Percentiles rank a stretch among this genome's conserved stretches.
phyloP scores from a whole-genome alignment of 2,888 invertebrate genomes.

The Timema cristinae region DNA sequence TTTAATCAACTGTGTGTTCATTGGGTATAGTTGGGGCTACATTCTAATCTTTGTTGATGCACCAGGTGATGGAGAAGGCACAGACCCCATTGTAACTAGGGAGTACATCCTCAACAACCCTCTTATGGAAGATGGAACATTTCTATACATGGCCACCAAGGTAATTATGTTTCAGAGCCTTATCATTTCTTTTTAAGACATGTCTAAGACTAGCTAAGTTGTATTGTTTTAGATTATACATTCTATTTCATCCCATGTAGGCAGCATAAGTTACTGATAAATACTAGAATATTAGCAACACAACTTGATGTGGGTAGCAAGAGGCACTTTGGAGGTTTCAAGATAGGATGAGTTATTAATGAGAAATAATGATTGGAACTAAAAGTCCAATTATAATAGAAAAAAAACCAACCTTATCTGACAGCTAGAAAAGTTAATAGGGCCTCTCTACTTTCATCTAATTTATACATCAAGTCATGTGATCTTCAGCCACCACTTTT shows the following conservation, averaged over 20 bases:
- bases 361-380: too few species aligned
- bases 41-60: conserved; percentile 18
- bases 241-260: not conserved
- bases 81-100: conserved; percentile 43
- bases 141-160: conserved; percentile 54
- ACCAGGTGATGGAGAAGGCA: conserved; percentile 44
- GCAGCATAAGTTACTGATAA: not conserved
- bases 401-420: too few species aligned
- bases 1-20: not conserved
- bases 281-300: too few species aligned
- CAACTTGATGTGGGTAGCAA: not conserved
- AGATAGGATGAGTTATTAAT: too few species aligned
- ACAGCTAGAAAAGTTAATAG: too few species aligned
- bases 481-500: too few species aligned
- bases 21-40: not conserved
- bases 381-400: too few species aligned
- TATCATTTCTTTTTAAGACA: not conserved
- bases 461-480: too few species aligned
- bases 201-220: not conserved
- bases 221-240: not conserved
- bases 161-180: conserved; percentile 41
- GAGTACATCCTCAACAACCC: conserved; percentile 49
- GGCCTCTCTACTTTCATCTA: too few species aligned
- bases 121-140: conserved; percentile 50
- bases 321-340: too few species aligned